Evolutionary conservation across 37 sponge, comb jelly and placozoan genomes (phyloP).

Genomic region (Eunapius fragilis): DNA sequence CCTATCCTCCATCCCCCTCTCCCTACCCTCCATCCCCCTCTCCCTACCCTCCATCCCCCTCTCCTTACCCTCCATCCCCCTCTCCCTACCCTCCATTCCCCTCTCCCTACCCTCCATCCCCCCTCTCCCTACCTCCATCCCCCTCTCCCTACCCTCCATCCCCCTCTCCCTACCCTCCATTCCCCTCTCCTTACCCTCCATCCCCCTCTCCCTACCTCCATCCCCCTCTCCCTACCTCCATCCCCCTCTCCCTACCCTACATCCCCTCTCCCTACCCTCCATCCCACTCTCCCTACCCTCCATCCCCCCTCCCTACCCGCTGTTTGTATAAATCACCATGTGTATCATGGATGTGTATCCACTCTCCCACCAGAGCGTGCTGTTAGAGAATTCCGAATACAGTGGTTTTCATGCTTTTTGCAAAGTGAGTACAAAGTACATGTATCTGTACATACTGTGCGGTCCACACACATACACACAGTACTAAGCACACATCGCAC

Average conservation of each 20-base stretch:
- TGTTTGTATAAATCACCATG: background rate
- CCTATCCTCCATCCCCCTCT: too few species aligned
- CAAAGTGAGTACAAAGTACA: background rate
- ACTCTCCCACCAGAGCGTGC: background rate
- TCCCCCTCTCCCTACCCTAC: background rate
- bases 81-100: background rate
- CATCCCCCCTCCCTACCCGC: conserved; percentile 1
- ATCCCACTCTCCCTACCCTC: background rate
- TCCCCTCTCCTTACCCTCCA: background rate
- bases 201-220: conserved; percentile 5
- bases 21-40: background rate
- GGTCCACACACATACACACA: conserved; percentile 25
- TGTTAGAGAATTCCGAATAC: background rate
- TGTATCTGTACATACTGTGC: background rate
- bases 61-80: conserved; percentile 2
- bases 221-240: conserved; percentile 9
- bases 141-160: background rate
- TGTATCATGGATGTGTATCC: too few species aligned
- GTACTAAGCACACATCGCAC: conserved; percentile 20
- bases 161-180: background rate
- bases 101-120: background rate
- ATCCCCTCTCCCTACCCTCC: background rate
- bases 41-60: conserved; percentile 1
- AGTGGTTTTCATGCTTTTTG: background rate
- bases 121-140: background rate